phyloP scores from a whole-genome alignment of 2,888 invertebrate species.

The Mimachlamys varia region DNA sequence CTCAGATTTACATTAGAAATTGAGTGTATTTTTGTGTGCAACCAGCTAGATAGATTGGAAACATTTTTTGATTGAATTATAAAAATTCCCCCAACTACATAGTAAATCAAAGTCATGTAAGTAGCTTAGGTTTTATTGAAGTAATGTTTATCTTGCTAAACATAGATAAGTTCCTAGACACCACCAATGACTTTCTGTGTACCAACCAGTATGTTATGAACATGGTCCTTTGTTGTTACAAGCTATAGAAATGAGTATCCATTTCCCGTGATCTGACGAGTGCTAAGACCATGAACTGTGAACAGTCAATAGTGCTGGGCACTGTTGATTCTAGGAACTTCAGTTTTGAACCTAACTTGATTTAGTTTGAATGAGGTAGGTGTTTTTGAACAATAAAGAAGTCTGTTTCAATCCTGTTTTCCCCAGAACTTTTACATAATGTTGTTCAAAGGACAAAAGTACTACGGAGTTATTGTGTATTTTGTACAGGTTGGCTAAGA shows the following conservation, averaged over 20 bases:
- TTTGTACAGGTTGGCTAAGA: constrained; percentile 36
- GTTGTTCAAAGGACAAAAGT: constrained; percentile 15
- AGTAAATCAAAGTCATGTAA: neutral
- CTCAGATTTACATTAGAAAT: too few relatives aligned
- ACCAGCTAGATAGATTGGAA: too few relatives aligned
- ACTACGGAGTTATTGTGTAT: constrained; percentile 13
- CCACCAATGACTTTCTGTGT: neutral
- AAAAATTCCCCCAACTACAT: too few relatives aligned
- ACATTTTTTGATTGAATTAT: too few relatives aligned
- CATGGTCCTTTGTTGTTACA: constrained; percentile 12
- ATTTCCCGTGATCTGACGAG: constrained; percentile 23
- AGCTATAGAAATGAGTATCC: neutral
- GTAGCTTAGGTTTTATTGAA: neutral
- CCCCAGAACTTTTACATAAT: constrained; percentile 13
- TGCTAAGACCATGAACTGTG: constrained; percentile 34
- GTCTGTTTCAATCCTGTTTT: neutral
- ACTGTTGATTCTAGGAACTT: neutral
- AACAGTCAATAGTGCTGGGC: neutral
- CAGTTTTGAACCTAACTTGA: neutral
- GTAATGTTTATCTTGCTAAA: too few relatives aligned
- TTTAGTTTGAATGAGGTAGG: neutral
- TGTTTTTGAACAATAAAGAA: neutral
- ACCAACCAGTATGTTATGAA: neutral
- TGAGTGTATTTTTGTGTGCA: too few relatives aligned
- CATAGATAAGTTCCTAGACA: too few relatives aligned